phyloP scores from a whole-genome alignment of 1,140 invertebrate species.

The Rhynchophorus ferrugineus region DNA sequence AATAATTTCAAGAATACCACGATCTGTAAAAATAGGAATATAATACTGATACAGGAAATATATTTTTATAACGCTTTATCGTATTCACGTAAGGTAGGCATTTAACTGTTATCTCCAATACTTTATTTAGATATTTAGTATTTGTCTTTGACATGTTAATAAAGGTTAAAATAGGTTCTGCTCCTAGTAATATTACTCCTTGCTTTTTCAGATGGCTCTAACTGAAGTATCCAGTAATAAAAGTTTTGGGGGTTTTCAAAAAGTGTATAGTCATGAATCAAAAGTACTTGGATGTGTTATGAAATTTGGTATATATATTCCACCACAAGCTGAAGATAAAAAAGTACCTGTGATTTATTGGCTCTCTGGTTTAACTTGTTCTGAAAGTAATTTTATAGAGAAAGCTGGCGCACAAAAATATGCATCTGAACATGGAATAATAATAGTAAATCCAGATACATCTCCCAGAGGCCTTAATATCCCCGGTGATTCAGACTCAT shows the following conservation, averaged over 20 bases:
- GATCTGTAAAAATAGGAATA: too few species aligned
- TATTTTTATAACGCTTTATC: too few species aligned
- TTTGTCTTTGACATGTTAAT: too few species aligned
- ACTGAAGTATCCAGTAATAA: constrained; percentile 61
- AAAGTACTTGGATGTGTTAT: constrained; percentile 76
- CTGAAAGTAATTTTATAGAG: constrained; percentile 92
- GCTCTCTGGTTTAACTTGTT: constrained; percentile 91
- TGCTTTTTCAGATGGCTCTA: constrained; percentile 39
- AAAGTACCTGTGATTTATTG: constrained; percentile 85
- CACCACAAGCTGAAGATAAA: constrained; percentile 61
- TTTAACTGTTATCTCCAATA: too few species aligned
- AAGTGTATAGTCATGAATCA: constrained; percentile 79
- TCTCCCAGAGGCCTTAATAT: constrained; percentile 87
- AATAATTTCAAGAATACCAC: too few species aligned
- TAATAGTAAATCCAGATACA: constrained; percentile 91
- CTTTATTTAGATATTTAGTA: too few species aligned
- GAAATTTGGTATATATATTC: constrained; percentile 89
- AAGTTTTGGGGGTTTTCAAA: constrained; percentile 75
- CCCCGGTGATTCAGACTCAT: constrained; percentile 81
- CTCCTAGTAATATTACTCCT: too few species aligned
- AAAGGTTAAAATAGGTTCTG: too few species aligned
- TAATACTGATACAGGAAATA: too few species aligned
- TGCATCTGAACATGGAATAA: constrained; percentile 73
- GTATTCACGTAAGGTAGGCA: too few species aligned
- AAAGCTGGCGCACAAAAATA: constrained; percentile 87